Percentiles rank a stretch among this genome's conserved stretches.
These are phyloP conservation scores for Sebastes elongatus DNA, from an alignment of 2,797 vertebrate genomes.

Conservation along the genomic window DNA sequence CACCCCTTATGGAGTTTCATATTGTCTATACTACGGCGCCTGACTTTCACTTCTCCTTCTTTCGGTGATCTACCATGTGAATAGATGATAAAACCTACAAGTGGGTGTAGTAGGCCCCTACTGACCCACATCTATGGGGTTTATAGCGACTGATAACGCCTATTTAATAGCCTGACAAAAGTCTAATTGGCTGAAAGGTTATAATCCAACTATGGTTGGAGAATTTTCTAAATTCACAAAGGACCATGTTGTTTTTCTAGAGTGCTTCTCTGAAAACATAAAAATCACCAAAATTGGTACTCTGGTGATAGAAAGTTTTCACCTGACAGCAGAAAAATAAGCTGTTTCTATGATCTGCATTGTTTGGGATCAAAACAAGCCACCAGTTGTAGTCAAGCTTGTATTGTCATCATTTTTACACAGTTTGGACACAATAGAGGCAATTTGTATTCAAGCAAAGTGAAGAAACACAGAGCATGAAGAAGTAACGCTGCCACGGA, in stretches of 20 bases:
- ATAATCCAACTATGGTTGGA: neutral
- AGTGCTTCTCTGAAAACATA: neutral
- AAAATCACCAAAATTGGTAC: neutral
- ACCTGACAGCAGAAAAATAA: neutral
- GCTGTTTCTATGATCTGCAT: neutral
- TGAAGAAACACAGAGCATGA: constrained; percentile 6
- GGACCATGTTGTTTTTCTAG: neutral
- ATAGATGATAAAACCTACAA: neutral
- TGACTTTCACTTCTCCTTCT: neutral
- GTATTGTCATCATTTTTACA: neutral
- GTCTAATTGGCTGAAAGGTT: neutral
- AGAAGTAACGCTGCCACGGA: neutral
- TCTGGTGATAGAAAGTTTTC: neutral
- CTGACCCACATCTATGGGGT: too few species aligned
- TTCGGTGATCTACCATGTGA: neutral
- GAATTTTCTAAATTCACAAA: constrained; percentile 6
- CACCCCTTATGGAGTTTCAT: too few species aligned
- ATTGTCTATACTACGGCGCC: too few species aligned
- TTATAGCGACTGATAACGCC: neutral
- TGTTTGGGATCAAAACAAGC: constrained; percentile 13
- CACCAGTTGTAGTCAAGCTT: neutral
- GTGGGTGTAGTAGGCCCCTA: neutral
- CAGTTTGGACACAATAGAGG: constrained; percentile 6
- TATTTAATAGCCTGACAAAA: neutral
- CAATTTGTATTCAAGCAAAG: constrained; percentile 18